Conservation (phyloP, 2,797 vertebrate species). For the Cynopterus sphinx region DNA sequence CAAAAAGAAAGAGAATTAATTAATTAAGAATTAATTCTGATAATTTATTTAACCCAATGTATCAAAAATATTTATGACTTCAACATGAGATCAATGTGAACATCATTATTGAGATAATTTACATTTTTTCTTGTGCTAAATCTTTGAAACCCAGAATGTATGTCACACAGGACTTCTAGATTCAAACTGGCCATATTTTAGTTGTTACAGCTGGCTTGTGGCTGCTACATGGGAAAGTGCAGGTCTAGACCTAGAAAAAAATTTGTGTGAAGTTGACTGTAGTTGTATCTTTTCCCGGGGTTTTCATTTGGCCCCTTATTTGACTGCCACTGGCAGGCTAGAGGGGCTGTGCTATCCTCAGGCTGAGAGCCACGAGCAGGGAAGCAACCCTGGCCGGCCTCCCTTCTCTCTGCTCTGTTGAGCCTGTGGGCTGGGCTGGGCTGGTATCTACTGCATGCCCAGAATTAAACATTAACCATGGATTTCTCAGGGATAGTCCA, state of each 20-base stretch:
- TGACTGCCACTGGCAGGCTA: no score
- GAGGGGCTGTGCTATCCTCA: no score
- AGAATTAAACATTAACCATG: background rate
- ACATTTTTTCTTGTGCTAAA: background rate
- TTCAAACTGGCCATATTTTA: rapidly evolving
- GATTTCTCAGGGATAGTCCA: background rate
- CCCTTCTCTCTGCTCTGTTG: background rate
- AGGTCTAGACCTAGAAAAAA: background rate
- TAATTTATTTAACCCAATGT: background rate
- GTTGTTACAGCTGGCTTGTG: no score
- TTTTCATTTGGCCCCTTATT: background rate
- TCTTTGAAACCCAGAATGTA: rapidly evolving
- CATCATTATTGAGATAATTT: background rate
- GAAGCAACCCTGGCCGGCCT: background rate
- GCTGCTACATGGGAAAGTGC: rapidly evolving
- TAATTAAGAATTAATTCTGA: background rate
- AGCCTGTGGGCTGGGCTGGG: background rate
- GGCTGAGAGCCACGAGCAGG: rapidly evolving
- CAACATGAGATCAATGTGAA: background rate
- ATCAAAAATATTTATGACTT: background rate
- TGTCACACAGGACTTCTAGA: background rate
- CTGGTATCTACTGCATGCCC: background rate
- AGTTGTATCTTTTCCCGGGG: background rate
- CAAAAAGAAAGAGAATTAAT: background rate
- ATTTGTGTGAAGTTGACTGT: background rate